A percentile compares a stretch with the other conserved stretches of the same genome.
Conservation (phyloP, 2,888 invertebrate genomes). For the Ecdyonurus torrentis region DNA sequence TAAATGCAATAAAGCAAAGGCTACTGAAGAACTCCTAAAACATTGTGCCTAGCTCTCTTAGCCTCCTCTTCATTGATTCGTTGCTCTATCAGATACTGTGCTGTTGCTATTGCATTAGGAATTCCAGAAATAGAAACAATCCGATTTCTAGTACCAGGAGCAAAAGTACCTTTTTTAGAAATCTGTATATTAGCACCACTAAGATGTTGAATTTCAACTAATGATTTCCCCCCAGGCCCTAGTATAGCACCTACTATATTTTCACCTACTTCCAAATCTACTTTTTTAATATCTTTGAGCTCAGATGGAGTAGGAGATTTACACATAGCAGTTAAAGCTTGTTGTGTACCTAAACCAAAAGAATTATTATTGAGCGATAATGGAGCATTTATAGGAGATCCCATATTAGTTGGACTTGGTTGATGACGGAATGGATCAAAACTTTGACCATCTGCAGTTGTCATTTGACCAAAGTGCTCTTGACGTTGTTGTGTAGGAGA, state of each 20-base stretch:
- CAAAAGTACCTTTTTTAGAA: constrained; percentile 95
- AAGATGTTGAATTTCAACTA: constrained; percentile 93
- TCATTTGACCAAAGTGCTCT: constrained; percentile 23
- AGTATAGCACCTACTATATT: constrained; percentile 96
- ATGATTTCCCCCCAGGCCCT: constrained; percentile 90
- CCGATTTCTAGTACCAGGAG: constrained; percentile 92
- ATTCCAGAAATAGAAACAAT: constrained; percentile 91
- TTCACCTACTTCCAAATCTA: constrained; percentile 70
- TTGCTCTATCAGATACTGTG: constrained; percentile 91
- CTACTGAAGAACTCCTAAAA: constrained; percentile 13
- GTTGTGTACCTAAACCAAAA: constrained; percentile 69
- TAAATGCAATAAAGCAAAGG: background rate
- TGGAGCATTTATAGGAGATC: constrained; percentile 47
- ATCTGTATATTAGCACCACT: constrained; percentile 97
- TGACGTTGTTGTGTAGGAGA: constrained; percentile 41
- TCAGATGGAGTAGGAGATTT: constrained; percentile 71
- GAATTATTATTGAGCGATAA: constrained; percentile 73
- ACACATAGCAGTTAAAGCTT: constrained; percentile 37
- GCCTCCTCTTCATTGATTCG: constrained; percentile 91
- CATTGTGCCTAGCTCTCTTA: constrained; percentile 75
- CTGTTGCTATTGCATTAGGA: constrained; percentile 73
- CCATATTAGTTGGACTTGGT: constrained; percentile 39
- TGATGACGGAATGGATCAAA: constrained; percentile 61
- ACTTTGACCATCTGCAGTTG: constrained; percentile 25
- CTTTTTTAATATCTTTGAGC: constrained; percentile 64